These are phyloP conservation scores for Lasius platythorax DNA, from an alignment of 2,888 invertebrate genomes.

Conservation along the genomic window DNA sequence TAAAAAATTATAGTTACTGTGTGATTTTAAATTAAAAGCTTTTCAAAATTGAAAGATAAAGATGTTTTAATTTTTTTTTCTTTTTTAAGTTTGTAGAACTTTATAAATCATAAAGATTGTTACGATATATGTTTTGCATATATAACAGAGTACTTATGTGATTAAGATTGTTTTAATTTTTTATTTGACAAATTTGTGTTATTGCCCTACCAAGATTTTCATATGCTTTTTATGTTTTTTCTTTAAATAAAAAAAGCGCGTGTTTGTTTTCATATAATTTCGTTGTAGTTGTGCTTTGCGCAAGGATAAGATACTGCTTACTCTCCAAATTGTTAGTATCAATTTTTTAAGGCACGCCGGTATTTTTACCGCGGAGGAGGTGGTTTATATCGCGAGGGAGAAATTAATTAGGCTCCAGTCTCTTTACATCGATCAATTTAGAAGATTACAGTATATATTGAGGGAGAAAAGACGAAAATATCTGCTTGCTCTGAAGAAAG, in stretches of 20 bases:
- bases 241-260: background rate
- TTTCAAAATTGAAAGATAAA: background rate
- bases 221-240: background rate
- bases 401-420: conserved; percentile 92
- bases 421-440: conserved; percentile 94
- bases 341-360: conserved; percentile 92
- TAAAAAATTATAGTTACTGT: no score
- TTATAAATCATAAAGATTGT: background rate
- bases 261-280: conserved; percentile 6
- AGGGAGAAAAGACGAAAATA: conserved; percentile 92
- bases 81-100: background rate
- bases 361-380: conserved; percentile 96
- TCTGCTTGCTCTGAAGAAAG: conserved; percentile 90
- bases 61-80: background rate
- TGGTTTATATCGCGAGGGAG: conserved; percentile 91
- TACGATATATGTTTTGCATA: background rate
- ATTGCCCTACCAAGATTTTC: background rate
- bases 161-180: conserved; percentile 1
- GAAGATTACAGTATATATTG: conserved; percentile 91
- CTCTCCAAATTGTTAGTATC: conserved; percentile 81
- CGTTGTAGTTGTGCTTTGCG: conserved; percentile 78
- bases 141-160: background rate
- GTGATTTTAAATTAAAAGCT: background rate
- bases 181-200: background rate
- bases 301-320: conserved; percentile 75